Evolutionary conservation across 1,140 invertebrate genomes (phyloP).

Genomic region (Sesamia nonagrioides): DNA sequence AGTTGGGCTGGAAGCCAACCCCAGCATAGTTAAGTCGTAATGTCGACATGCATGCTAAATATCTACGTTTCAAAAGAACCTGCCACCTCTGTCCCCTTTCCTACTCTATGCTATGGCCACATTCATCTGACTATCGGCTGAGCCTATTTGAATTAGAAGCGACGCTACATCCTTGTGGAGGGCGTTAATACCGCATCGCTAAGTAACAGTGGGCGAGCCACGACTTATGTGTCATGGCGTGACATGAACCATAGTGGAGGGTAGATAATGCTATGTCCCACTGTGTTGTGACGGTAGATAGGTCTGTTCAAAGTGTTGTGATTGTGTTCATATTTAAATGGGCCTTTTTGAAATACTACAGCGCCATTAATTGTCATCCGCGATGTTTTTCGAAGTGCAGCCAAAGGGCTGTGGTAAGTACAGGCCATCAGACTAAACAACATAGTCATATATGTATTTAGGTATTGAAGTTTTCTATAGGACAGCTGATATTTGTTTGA

Average conservation of each 20-base stretch:
- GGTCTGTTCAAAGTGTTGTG: not conserved
- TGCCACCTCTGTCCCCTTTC: not conserved
- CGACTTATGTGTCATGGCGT: not conserved
- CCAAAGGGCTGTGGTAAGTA: too few species aligned
- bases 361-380: too few species aligned
- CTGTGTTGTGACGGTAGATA: not conserved
- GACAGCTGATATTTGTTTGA: too few species aligned
- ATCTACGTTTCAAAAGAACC: not conserved
- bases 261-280: slow-evolving; percentile 3
- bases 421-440: too few species aligned
- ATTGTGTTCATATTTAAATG: too few species aligned
- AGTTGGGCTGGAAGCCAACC: too few species aligned
- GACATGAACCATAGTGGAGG: not conserved
- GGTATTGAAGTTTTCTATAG: too few species aligned
- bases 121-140: slow-evolving; percentile 39
- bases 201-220: slow-evolving; percentile 18
- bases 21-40: too few species aligned
- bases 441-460: too few species aligned
- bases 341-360: too few species aligned
- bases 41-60: too few species aligned
- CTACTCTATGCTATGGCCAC: slow-evolving; percentile 13
- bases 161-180: slow-evolving; percentile 43
- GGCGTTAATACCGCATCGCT: slow-evolving; percentile 14
- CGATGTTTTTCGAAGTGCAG: too few species aligned
- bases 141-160: slow-evolving; percentile 53